Percentiles rank a stretch among this genome's conserved stretches.
Evolutionary conservation across 2,888 invertebrate genomes (phyloP).

Genomic region (Kryphioiulus occultus): DNA sequence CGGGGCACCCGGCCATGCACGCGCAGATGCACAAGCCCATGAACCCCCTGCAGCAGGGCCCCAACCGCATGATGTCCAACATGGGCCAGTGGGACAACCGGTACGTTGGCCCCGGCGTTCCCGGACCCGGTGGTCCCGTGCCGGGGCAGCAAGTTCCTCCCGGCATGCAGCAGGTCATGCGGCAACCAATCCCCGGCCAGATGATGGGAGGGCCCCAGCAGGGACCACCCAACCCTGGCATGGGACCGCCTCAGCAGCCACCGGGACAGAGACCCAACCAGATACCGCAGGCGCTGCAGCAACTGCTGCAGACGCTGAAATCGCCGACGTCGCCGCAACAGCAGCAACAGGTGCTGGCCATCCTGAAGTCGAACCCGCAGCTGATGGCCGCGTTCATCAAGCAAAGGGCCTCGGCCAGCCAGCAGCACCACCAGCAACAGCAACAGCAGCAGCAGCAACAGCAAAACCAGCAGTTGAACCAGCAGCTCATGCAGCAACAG

Average conservation of each 20-base stretch:
- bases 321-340: conserved; percentile 91
- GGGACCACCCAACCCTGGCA: conserved; percentile 50
- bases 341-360: conserved; percentile 84
- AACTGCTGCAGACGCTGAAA: conserved; percentile 87
- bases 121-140: conserved; percentile 56
- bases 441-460: conserved; percentile 56
- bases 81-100: conserved; percentile 64
- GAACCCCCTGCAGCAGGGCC: conserved; percentile 54
- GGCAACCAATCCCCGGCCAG: conserved; percentile 62
- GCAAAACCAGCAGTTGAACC: conserved; percentile 59
- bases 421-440: conserved; percentile 60
- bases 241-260: conserved; percentile 52
- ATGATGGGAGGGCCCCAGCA: conserved; percentile 46
- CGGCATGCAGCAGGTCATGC: conserved; percentile 64
- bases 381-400: conserved; percentile 95
- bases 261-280: conserved; percentile 50
- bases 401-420: conserved; percentile 73
- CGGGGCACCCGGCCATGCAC: conserved; percentile 58
- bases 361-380: conserved; percentile 91
- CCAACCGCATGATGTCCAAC: conserved; percentile 59
- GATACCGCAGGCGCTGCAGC: conserved; percentile 60
- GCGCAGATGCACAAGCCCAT: conserved; percentile 55
- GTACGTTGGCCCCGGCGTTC: conserved; percentile 43
- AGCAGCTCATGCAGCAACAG: conserved; percentile 57
- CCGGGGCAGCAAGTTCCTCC: conserved; percentile 55